A percentile compares a stretch with the other conserved stretches of the same genome.
Conservation (phyloP, 2,113 vertebrate genomes). For the Eretmochelys imbricata region DNA sequence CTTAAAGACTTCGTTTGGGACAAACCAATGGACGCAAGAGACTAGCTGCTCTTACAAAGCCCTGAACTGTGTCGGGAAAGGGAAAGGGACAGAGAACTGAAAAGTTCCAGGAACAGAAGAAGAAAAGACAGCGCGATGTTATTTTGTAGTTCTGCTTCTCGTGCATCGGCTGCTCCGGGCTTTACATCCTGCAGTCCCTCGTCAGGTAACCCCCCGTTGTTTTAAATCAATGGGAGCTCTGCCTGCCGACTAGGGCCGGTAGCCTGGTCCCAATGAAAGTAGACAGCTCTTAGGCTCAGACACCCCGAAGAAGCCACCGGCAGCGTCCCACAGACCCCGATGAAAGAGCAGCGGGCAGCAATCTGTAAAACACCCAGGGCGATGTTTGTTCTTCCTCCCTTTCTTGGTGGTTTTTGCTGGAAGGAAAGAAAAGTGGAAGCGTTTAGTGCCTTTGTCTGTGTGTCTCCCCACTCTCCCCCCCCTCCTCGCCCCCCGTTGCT, state of each 20-base stretch:
- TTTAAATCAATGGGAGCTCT: slow-evolving; percentile 17
- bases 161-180: neutral
- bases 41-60: neutral
- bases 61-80: neutral
- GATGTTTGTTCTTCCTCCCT: neutral
- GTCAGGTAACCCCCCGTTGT: neutral
- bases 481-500: neutral
- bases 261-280: neutral
- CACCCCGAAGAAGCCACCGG: neutral
- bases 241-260: neutral
- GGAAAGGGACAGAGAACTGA: neutral
- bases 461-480: slow-evolving; percentile 2
- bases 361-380: neutral
- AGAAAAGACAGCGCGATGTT: neutral
- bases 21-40: neutral
- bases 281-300: neutral
- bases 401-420: neutral
- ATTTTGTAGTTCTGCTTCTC: neutral
- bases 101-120: neutral
- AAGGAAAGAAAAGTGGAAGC: neutral
- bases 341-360: neutral
- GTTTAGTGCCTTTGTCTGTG: neutral
- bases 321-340: neutral
- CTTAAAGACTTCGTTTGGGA: neutral
- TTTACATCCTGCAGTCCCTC: neutral